Conservation (phyloP, 2,888 invertebrate species). For the Ellobium chinense region DNA sequence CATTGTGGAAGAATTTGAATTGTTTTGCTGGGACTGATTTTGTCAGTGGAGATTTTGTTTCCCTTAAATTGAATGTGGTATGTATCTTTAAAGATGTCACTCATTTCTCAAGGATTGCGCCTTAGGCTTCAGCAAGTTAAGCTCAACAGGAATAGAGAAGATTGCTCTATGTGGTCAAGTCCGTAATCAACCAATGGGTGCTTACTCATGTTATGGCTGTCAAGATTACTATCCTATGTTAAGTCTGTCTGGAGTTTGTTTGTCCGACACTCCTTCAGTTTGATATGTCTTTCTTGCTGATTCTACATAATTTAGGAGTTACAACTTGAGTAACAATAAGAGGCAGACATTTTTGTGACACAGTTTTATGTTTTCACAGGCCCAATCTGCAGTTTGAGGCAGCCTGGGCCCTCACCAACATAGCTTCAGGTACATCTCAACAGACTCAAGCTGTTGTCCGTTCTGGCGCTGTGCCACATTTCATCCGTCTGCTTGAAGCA, state of each 20-base stretch:
- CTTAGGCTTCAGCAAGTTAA: no score
- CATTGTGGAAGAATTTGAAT: no score
- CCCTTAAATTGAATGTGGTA: no score
- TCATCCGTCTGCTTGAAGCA: constrained; percentile 86
- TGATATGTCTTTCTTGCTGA: neutral
- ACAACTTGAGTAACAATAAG: neutral
- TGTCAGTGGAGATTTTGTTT: no score
- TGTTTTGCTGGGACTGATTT: no score
- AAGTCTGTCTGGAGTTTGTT: neutral
- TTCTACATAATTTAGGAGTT: neutral
- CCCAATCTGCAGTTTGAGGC: constrained; percentile 89
- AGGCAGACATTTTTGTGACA: neutral
- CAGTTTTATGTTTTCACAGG: constrained; percentile 54
- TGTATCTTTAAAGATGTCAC: no score
- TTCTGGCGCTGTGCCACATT: constrained; percentile 90
- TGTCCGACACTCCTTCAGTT: neutral
- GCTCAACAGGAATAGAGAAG: no score
- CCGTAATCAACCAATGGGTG: no score
- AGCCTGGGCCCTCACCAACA: constrained; percentile 98
- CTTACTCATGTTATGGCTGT: no score
- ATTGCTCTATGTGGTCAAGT: no score
- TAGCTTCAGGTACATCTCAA: constrained; percentile 95
- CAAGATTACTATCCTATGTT: no score
- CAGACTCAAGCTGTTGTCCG: constrained; percentile 94
- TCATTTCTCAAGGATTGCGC: no score